Evolutionary conservation across 2,113 vertebrate species (phyloP).

Genomic region (Nyctereutes procyonoides): DNA sequence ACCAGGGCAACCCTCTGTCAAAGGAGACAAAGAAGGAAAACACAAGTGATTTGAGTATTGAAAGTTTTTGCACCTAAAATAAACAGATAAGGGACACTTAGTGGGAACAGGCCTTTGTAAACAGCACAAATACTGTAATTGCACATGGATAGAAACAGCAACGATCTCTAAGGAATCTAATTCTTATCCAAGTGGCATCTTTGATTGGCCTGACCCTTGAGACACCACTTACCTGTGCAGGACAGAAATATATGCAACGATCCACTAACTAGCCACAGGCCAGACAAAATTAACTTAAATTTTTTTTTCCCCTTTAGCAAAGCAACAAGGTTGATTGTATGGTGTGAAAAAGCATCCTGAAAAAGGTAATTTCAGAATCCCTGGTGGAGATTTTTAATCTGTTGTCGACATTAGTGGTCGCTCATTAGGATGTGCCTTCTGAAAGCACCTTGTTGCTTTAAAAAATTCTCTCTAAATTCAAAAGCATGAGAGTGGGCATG

Average conservation of each 20-base stretch:
- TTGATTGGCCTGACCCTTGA: constrained; percentile 89
- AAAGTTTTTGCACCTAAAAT: constrained; percentile 7
- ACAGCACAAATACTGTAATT: constrained; percentile 96
- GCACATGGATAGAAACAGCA: constrained; percentile 95
- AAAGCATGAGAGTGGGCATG: constrained; percentile 64
- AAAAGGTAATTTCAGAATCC: constrained; percentile 71
- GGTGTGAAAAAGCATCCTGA: constrained; percentile 75
- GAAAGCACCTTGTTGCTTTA: constrained; percentile 82
- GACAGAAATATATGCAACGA: constrained; percentile 87
- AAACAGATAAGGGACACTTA: constrained; percentile 90
- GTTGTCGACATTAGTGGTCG: constrained; percentile 66
- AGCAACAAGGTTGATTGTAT: constrained; percentile 82
- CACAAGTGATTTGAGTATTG: constrained; percentile 78
- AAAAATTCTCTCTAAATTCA: constrained; percentile 83
- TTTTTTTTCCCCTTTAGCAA: constrained; percentile 61
- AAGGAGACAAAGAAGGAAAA: constrained; percentile 84
- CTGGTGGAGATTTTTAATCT: constrained; percentile 67
- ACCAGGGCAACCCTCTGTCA: constrained; percentile 97
- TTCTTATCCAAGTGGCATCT: constrained; percentile 90
- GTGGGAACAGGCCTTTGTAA: constrained; percentile 92
- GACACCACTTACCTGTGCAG: constrained; percentile 90
- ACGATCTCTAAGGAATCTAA: constrained; percentile 83
- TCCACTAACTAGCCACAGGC: constrained; percentile 87
- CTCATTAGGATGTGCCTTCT: constrained; percentile 66
- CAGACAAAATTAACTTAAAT: constrained; percentile 88